Evolutionary conservation across 1,140 invertebrate genomes (phyloP), one percentile per base, ranked within the genome.

Genomic region (Periplaneta americana): DNA sequence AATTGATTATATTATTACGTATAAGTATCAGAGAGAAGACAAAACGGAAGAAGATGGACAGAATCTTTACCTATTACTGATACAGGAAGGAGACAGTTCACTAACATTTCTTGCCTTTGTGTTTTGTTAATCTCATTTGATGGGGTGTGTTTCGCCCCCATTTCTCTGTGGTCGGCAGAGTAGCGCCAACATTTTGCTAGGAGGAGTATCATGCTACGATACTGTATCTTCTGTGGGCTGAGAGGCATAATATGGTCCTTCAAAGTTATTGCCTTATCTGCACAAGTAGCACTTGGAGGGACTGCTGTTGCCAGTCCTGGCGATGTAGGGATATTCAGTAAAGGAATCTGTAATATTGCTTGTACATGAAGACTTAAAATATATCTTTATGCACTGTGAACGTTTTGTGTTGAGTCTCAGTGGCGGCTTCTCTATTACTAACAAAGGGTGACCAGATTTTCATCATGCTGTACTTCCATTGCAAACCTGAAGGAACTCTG

Each of bases 361-460:
- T 88, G 87, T 88, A 88, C 86, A 88, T 88, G 87, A 88, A 88
- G 87, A 88, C 87, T 88, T 87, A 87, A 88, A 87, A 78, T 88
- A 88, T 88, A 88, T 88, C 87, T 88, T 88, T 88, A 88, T 88
- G 87, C 87, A 88, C 87, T 88, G 86, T 85, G 80, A 81, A 28
- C n/a, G 36, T 36, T n/a, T 22, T 36, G 76, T 78, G 76, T 78
- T 36, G 34, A 36, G 35, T 78, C 48, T n/a, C n/a, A n/a, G n/a
- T n/a, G n/a, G n/a, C n/a, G n/a, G n/a, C n/a, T n/a, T n/a, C n/a
- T n/a, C n/a, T n/a, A n/a, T n/a, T n/a, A n/a, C n/a, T n/a, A n/a
- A n/a, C n/a, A n/a, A n/a, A n/a, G n/a, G n/a, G n/a, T n/a, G n/a
- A n/a, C n/a, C n/a, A n/a, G n/a, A n/a, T n/a, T n/a, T n/a, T n/a